Base-by-base conservation (phyloP, 2,888 invertebrate genomes). In the Diloba caeruleocephala region DNA sequence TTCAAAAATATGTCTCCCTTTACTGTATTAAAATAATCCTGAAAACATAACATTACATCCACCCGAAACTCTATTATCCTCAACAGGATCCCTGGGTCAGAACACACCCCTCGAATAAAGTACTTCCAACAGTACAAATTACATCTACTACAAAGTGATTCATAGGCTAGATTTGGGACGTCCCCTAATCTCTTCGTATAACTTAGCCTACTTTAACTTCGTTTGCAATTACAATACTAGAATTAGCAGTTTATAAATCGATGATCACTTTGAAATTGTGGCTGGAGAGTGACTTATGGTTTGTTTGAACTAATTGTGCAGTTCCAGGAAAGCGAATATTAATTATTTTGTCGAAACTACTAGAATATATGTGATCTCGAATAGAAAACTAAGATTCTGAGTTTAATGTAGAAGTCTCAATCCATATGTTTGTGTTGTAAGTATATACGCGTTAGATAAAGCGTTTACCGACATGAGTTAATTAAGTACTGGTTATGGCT, bases 71-170 rank as follows among this genome's bases (percentile, higher is more conserved):
- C 41, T 34, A 58, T 41, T 48, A 49, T 15, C 7, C 15, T 17
- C 28, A 38, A 14, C 14, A 29, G 3, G 8, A 1, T 26, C 28
- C 13, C 13, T 13, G 17, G 41, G 39, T 58, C 25, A 38, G 33
- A 19, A 12, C 29, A 50, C 26, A 51, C 31, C 61, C 31, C 21
- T 23, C 34, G 28, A 53, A 39, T 67, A 61, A 54, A 66, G 48
- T 45, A 52, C 37, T 45, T 49, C 48, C 49, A 46, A 31, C 48
- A 51, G 38, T 46, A 67, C 67, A 71, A 71, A 67, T 71, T 67
- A 67, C 67, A 46, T 71, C 46, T 49, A 32, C 41, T 50, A 36
- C 28, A n/a, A 39, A 31, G 51, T 61, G 63, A 71, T 71, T 67
- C 56, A 71, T 46, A 21, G 37, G 13, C 21, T 15, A 15, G 14